phyloP scores from a whole-genome alignment of 2,113 vertebrate species.

The Glaucidium brasilianum region DNA sequence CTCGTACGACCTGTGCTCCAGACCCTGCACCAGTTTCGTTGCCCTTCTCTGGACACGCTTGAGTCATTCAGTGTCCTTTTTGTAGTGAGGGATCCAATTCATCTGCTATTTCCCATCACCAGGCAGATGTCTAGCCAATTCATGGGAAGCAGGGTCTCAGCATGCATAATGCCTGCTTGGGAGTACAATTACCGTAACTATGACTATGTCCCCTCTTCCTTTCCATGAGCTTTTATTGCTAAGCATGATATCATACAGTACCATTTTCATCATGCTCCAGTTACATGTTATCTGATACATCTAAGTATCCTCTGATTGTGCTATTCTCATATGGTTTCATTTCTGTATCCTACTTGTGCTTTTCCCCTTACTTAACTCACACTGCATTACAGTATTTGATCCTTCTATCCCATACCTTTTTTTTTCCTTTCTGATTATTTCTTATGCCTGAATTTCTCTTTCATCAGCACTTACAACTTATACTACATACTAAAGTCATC shows the following conservation, averaged over 20 bases:
- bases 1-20: too few relatives aligned
- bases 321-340: not conserved
- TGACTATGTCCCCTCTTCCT: not conserved
- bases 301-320: not conserved
- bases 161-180: not conserved
- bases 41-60: too few relatives aligned
- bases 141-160: not conserved
- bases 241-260: not conserved
- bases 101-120: accelerated
- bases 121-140: not conserved
- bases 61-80: too few relatives aligned
- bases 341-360: not conserved
- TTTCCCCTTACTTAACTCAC: not conserved
- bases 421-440: not conserved
- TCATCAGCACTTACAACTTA: not conserved
- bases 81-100: not conserved
- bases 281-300: not conserved
- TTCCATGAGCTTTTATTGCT: not conserved
- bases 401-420: not conserved
- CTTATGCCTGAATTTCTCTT: not conserved
- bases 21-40: too few relatives aligned
- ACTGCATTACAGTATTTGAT: not conserved
- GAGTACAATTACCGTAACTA: not conserved
- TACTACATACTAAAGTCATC: not conserved
- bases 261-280: not conserved